A percentile compares a stretch with the other conserved stretches of the same genome.
Conservation (phyloP, 2,888 invertebrate genomes). For the Melinopterus prodromus region DNA sequence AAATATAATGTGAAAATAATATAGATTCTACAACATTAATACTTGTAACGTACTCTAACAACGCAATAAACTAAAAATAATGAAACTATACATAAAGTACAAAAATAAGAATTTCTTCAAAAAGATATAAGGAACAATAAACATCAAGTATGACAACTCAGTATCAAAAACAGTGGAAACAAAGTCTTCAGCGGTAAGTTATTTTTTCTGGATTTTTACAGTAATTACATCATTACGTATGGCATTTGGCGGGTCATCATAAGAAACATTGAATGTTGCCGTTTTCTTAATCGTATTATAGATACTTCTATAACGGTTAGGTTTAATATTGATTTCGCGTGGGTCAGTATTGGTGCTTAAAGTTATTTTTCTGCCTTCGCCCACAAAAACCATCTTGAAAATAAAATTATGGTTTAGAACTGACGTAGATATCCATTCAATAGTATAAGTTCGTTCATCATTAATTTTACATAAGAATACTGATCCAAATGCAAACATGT, state of each 20-base stretch:
- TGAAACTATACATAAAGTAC: no score
- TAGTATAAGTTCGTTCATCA: background rate
- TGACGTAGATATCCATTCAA: background rate
- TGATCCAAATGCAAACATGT: background rate
- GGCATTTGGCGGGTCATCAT: background rate
- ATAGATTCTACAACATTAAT: no score
- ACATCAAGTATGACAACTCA: no score
- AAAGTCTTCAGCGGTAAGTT: background rate
- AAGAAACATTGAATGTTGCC: background rate
- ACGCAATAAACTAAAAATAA: no score
- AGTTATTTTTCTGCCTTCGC: background rate
- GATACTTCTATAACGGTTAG: background rate
- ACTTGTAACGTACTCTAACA: no score
- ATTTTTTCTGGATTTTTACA: background rate
- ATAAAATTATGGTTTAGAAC: background rate
- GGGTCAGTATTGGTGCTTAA: background rate
- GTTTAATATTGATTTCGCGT: background rate
- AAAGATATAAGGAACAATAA: no score
- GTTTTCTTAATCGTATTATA: background rate
- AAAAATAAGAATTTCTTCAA: no score
- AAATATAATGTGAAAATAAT: no score
- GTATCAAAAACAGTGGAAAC: no score
- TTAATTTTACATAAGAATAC: background rate
- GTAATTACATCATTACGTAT: background rate
- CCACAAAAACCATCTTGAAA: background rate